A percentile compares a stretch with the other conserved stretches of the same genome.
Conservation (phyloP, 2,888 invertebrate genomes). For the Thymelicus acteon region DNA sequence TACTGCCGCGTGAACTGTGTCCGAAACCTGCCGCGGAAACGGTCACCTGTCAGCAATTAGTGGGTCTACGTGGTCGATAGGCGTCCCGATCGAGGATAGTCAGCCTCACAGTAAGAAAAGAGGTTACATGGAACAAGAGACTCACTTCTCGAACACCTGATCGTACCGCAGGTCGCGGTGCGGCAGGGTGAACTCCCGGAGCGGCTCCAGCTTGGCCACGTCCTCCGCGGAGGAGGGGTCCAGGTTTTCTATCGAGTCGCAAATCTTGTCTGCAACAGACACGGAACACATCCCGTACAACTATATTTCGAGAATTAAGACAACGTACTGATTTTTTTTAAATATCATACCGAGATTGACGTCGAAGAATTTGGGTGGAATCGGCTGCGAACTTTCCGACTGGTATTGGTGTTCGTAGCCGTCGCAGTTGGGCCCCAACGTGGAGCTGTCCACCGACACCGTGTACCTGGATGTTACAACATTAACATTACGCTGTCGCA, state of each 20-base stretch:
- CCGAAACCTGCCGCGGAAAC: constrained; percentile 55
- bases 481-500: too few species aligned
- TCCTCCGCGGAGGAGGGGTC: constrained; percentile 48
- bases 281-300: not conserved
- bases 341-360: constrained; percentile 57
- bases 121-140: not conserved
- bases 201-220: constrained; percentile 63
- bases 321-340: not conserved
- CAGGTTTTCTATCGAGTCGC: constrained; percentile 52
- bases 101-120: too few species aligned
- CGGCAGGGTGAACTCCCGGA: constrained; percentile 67
- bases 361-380: constrained; percentile 51
- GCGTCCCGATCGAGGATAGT: too few species aligned
- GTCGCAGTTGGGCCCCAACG: constrained; percentile 66
- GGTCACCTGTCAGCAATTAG: not conserved
- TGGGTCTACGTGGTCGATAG: not conserved
- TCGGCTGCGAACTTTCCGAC: constrained; percentile 47
- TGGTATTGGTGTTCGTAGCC: constrained; percentile 67
- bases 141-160: constrained; percentile 48
- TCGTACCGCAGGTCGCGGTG: constrained; percentile 61
- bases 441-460: constrained; percentile 70
- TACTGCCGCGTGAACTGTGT: constrained; percentile 56
- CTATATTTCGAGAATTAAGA: not conserved
- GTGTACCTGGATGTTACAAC: constrained; percentile 58
- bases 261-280: constrained; percentile 53